These are phyloP conservation scores for Bambusicola thoracicus DNA, from an alignment of 2,113 vertebrate genomes.

Conservation along the genomic window DNA sequence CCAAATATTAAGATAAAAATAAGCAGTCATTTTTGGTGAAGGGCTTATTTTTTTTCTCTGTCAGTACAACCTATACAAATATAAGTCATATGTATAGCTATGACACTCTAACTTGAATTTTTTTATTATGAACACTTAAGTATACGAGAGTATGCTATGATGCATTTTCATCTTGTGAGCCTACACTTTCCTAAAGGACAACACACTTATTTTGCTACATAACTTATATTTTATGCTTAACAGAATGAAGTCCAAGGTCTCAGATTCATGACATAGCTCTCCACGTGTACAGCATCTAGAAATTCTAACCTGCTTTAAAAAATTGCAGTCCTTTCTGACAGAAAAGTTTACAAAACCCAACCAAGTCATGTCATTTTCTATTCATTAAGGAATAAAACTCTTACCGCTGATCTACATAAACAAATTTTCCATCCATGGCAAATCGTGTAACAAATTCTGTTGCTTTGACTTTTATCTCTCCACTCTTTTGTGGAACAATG, in stretches of 20 bases:
- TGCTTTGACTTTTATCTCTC: slow-evolving; percentile 86
- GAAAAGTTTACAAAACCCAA: background rate
- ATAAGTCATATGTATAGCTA: background rate
- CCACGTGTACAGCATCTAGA: background rate
- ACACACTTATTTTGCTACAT: background rate
- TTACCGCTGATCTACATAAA: slow-evolving; percentile 93
- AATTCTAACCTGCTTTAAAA: background rate
- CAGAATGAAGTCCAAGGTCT: background rate
- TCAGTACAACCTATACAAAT: background rate
- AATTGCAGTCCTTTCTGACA: background rate
- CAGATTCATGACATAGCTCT: background rate
- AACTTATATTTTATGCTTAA: background rate
- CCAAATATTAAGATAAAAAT: background rate
- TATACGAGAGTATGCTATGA: background rate
- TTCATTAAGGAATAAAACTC: background rate
- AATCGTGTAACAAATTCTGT: slow-evolving; percentile 89
- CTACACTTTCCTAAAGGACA: background rate
- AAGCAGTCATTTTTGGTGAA: background rate
- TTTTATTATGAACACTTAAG: background rate
- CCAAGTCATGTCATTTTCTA: background rate
- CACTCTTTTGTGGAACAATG: slow-evolving; percentile 79
- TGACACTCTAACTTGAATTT: background rate
- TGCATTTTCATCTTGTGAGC: background rate
- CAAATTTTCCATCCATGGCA: slow-evolving; percentile 92
- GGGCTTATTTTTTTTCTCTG: background rate